Evolutionary conservation across 2,113 vertebrate species (phyloP), one percentile per base, ranked within the genome.

Genomic region (Nicator chloris): DNA sequence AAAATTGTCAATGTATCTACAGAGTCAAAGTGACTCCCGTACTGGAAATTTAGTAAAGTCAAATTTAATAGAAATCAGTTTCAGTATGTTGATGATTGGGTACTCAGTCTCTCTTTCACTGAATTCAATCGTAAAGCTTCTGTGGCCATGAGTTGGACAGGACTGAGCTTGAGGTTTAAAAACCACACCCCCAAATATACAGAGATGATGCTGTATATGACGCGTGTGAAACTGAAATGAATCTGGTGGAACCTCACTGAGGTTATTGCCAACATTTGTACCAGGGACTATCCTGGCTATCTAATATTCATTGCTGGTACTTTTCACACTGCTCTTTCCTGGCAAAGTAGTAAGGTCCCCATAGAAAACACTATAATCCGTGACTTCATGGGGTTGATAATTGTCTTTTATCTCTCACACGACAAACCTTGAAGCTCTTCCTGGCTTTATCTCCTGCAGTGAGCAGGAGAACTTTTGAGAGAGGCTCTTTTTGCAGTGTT

Each of bases 21-120:
- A 54, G 39, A 50, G 13, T 49, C 0, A 0, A 53, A 28, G 13
- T 42, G 16, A 60, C 9, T 61, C 26, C 81, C 1, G 2, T 87
- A 39, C 7, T 45, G 61, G 31, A 82, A 82, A 54, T 78, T 53
- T 63, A 82, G 31, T 56, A 65, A 21, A 65, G 26, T 71, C 17
- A 59, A 24, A 61, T 64, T 51, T 56, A 84, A 30, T 11, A 68
- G 7, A 83, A 54, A 23, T 70, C 4, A 64, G 6, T 45, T 59
- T 78, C 19, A 51, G 0, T 44, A 6, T 51, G 35, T 63, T 66
- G 33, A 22, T 70, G 39, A 50, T 54, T 57, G 42, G 0, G 1
- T 44, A 26, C 33, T 69, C 70, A 66, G 11, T 17, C 5, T 53
- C 45, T 59, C 44, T 68, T 75, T 65, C 21, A 15, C 21, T 37